These are phyloP conservation scores for Polyommatus icarus DNA, from an alignment of 2,888 invertebrate species.

Conservation along the genomic window DNA sequence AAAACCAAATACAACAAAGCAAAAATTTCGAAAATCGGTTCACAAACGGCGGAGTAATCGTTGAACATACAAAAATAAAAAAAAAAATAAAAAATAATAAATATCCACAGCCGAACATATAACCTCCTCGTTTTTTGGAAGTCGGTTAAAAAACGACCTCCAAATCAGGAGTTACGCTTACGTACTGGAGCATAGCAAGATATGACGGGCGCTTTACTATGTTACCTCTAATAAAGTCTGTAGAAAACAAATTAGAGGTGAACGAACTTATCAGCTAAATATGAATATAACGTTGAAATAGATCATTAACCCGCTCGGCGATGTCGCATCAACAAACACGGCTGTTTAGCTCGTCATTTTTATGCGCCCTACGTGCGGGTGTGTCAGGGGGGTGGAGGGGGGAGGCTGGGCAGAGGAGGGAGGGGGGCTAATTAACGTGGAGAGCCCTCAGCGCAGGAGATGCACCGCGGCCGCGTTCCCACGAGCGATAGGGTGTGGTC, in stretches of 20 bases:
- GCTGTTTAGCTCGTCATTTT: slow-evolving; percentile 17
- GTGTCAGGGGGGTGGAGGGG: background rate
- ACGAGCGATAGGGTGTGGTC: slow-evolving; percentile 18
- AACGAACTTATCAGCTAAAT: background rate
- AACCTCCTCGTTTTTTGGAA: too few species aligned
- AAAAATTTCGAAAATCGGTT: too few species aligned
- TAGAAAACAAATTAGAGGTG: background rate
- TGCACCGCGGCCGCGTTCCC: slow-evolving; percentile 23
- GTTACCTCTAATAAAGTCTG: background rate
- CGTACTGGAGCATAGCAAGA: too few species aligned
- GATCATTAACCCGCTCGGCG: slow-evolving; percentile 9
- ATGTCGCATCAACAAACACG: background rate
- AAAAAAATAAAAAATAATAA: too few species aligned
- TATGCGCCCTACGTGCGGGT: slow-evolving; percentile 10
- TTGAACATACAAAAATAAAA: too few species aligned
- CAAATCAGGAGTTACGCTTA: too few species aligned
- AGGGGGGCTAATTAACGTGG: slow-evolving; percentile 36
- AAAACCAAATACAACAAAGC: too few species aligned
- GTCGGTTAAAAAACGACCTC: too few species aligned
- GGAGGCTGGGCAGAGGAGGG: background rate
- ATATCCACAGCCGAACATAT: too few species aligned
- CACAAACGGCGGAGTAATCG: too few species aligned
- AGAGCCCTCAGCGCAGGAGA: slow-evolving; percentile 32
- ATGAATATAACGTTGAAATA: background rate
- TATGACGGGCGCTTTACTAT: background rate